Conservation (phyloP, 2,113 vertebrate genomes). For the Malaclemys terrapin region DNA sequence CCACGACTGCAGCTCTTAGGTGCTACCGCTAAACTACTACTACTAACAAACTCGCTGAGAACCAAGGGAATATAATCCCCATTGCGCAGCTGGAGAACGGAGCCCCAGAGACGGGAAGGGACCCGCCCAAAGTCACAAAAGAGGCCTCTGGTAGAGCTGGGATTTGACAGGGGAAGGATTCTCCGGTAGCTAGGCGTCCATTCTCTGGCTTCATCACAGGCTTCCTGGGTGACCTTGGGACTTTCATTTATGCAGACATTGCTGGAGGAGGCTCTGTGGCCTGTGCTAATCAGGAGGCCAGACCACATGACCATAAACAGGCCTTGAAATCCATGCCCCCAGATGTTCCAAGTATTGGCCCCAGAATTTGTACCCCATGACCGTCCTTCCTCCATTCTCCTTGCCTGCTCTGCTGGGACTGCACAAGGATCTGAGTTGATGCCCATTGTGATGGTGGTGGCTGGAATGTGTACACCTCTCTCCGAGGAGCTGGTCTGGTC, state of each 20-base stretch:
- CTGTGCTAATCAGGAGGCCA: background rate
- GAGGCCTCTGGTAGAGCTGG: background rate
- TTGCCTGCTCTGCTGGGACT: background rate
- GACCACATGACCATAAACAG: background rate
- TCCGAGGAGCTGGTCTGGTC: background rate
- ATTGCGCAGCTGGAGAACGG: background rate
- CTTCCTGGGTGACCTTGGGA: too few species aligned
- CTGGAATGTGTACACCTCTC: background rate
- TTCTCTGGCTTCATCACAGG: background rate
- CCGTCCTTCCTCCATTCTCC: background rate
- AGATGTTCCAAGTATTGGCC: background rate
- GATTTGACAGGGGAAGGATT: background rate
- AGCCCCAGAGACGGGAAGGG: background rate
- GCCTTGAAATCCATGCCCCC: background rate
- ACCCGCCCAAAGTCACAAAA: too few species aligned
- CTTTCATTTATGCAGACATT: background rate
- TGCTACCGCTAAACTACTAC: background rate
- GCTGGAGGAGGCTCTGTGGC: background rate
- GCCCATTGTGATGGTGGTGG: background rate
- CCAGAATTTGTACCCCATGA: background rate
- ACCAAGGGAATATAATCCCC: background rate
- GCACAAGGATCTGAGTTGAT: background rate
- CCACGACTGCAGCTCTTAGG: too few species aligned
- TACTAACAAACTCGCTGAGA: background rate
- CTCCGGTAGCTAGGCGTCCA: background rate